Conservation (phyloP, 1,140 invertebrate species). For the Eupeodes corollae region DNA sequence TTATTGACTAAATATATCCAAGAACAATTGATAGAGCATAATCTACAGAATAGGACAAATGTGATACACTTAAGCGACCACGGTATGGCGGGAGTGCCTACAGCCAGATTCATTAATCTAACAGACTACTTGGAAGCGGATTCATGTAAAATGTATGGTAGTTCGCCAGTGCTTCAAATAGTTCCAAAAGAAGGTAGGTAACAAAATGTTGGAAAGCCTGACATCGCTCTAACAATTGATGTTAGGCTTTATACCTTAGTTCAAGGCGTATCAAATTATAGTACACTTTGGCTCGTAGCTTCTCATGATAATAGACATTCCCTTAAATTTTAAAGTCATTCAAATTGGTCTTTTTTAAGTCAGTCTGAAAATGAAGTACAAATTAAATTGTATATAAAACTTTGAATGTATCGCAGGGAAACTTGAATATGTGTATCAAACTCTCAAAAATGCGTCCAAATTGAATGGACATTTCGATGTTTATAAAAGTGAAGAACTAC, state of each 20-base stretch:
- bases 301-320: no score
- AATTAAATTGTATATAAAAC: no score
- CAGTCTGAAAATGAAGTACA: no score
- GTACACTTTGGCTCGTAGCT: no score
- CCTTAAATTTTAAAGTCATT: no score
- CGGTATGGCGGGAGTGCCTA: conserved; percentile 50
- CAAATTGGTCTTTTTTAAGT: no score
- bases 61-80: conserved; percentile 64
- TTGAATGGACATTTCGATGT: conserved; percentile 41
- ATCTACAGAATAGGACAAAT: conserved; percentile 47
- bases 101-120: conserved; percentile 46
- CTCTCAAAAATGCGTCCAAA: conserved; percentile 38
- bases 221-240: no score
- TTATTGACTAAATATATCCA: conserved; percentile 46
- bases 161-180: conserved; percentile 43
- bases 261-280: no score
- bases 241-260: no score
- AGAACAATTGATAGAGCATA: conserved; percentile 38
- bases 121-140: conserved; percentile 41
- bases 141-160: conserved; percentile 39
- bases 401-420: conserved; percentile 27
- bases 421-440: conserved; percentile 40
- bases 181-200: conserved; percentile 34
- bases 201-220: no score
- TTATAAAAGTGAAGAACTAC: conserved; percentile 45